A percentile compares a stretch with the other conserved stretches of the same genome.
These are phyloP conservation scores for Drosophila burlai DNA, from an alignment of 1,140 invertebrate genomes.

Conservation along the genomic window DNA sequence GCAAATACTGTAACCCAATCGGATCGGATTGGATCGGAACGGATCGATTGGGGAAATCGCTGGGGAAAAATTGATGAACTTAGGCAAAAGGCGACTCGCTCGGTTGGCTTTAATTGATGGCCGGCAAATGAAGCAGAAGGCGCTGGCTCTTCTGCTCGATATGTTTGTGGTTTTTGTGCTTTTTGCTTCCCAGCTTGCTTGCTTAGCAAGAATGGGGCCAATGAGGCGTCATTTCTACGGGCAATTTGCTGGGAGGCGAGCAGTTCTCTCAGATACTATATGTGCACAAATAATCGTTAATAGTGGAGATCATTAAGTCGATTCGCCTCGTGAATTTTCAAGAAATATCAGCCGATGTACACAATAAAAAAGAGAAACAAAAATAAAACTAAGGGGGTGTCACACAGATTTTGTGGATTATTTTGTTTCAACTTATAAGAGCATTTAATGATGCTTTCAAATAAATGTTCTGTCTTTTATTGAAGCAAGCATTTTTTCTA, in stretches of 20 bases:
- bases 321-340: conserved; percentile 22
- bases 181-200: conserved; percentile 14
- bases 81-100: conserved; percentile 53
- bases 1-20: conserved; percentile 71
- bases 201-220: conserved; percentile 42
- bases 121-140: conserved; percentile 48
- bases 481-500: too few relatives aligned
- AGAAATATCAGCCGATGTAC: conserved; percentile 2
- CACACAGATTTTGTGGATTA: not conserved
- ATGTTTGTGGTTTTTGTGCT: conserved; percentile 44
- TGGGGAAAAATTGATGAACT: conserved; percentile 44
- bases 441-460: not conserved
- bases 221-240: conserved; percentile 54
- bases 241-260: conserved; percentile 40
- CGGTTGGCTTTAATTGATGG: conserved; percentile 65
- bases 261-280: conserved; percentile 29
- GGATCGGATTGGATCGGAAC: conserved; percentile 55
- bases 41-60: conserved; percentile 16
- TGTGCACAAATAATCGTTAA: conserved; percentile 43
- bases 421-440: not conserved
- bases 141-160: conserved; percentile 31
- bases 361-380: not conserved
- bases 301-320: conserved; percentile 41
- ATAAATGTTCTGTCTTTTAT: too few relatives aligned
- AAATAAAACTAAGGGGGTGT: not conserved